A percentile compares a stretch with the other conserved stretches of the same genome.
Conservation (phyloP, 2,113 vertebrate species). For the Ceyx melanurus region DNA sequence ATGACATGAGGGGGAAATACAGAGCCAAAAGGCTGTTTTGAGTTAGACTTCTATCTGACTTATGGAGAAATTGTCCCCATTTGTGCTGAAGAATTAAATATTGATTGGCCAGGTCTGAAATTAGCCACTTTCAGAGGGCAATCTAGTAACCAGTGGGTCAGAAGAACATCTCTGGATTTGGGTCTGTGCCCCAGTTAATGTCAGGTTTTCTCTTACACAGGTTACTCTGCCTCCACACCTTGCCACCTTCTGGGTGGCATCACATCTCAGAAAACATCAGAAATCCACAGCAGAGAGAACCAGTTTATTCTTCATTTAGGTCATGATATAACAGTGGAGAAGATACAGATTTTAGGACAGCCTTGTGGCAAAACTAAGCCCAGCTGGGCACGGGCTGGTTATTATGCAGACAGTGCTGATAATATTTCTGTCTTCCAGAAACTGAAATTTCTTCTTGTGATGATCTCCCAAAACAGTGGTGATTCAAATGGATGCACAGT, state of each 20-base stretch:
- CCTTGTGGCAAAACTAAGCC: not conserved
- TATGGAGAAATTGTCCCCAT: not conserved
- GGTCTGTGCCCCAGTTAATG: not conserved
- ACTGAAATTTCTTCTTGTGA: not conserved
- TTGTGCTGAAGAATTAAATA: not conserved
- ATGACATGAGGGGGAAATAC: fast-evolving
- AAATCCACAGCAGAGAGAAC: not conserved
- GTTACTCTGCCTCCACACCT: not conserved
- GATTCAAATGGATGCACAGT: not conserved
- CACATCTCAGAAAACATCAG: not conserved
- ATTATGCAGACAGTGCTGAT: not conserved
- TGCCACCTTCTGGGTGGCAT: not conserved
- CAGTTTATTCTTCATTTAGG: not conserved
- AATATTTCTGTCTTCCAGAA: not conserved
- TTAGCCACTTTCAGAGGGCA: not conserved
- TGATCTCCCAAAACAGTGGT: not conserved
- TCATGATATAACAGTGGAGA: not conserved
- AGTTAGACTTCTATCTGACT: not conserved
- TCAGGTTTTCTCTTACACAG: not conserved
- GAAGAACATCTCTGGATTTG: not conserved
- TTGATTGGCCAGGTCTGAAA: not conserved
- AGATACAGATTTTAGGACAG: not conserved
- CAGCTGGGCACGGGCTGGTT: not conserved
- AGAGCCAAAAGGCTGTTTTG: not conserved
- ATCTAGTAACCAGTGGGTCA: not conserved